Evolutionary conservation across 2,113 vertebrate species (phyloP).

Genomic region (Hippocampus mohnikei): DNA sequence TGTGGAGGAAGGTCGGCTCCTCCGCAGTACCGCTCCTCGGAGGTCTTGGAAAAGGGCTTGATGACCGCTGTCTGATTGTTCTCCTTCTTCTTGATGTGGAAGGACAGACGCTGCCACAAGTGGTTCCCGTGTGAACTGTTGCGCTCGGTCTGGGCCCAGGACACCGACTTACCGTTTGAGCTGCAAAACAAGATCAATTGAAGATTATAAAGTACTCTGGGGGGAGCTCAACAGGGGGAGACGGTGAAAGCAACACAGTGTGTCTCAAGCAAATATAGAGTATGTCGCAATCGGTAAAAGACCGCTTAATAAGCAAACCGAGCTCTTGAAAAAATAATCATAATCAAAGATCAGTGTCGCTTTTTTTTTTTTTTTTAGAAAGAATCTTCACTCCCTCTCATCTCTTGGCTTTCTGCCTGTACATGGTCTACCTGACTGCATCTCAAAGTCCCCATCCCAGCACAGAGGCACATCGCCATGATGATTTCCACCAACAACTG

Average conservation of each 20-base stretch:
- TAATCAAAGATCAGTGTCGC: too few relatives aligned
- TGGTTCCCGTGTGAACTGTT: slow-evolving; percentile 86
- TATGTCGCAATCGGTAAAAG: too few relatives aligned
- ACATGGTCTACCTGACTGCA: slow-evolving; percentile 27
- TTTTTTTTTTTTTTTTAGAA: background rate
- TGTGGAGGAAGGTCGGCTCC: slow-evolving; percentile 60
- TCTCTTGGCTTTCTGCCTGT: slow-evolving; percentile 27
- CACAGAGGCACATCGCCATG: slow-evolving; percentile 32
- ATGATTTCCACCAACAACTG: slow-evolving; percentile 51
- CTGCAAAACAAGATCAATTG: slow-evolving; percentile 58
- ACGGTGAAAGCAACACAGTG: too few relatives aligned
- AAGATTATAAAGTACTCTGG: background rate
- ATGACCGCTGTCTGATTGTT: slow-evolving; percentile 97
- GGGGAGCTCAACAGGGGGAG: too few relatives aligned
- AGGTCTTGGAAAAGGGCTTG: slow-evolving; percentile 92
- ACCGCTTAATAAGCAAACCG: too few relatives aligned
- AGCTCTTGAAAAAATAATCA: too few relatives aligned
- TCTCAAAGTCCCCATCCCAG: slow-evolving; percentile 34
- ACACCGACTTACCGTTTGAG: slow-evolving; percentile 95
- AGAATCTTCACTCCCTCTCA: background rate
- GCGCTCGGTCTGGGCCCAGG: slow-evolving; percentile 92
- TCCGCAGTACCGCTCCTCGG: slow-evolving; percentile 76
- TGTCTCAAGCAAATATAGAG: too few relatives aligned
- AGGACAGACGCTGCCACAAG: slow-evolving; percentile 92
- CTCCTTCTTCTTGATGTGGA: slow-evolving; percentile 97